phyloP scores from a whole-genome alignment of 1,140 invertebrate genomes.

The Rhopalosiphum padi region DNA sequence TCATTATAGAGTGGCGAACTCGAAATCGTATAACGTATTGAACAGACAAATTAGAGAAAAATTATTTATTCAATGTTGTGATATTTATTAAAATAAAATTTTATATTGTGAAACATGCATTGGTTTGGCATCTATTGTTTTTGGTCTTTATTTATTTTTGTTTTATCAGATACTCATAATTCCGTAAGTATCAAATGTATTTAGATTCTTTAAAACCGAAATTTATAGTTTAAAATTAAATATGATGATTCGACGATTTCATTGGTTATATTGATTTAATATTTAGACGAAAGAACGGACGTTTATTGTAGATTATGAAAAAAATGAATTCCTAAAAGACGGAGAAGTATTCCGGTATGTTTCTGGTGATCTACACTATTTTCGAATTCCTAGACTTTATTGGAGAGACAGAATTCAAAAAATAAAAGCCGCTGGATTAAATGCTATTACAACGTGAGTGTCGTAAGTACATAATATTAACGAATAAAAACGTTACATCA shows the following conservation, averaged over 20 bases:
- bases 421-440: slow-evolving; percentile 84
- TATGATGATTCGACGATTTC: not conserved
- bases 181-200: not conserved
- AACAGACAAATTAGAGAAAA: not conserved
- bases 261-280: not conserved
- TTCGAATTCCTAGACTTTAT: slow-evolving; percentile 79
- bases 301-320: slow-evolving; percentile 74
- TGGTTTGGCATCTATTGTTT: not conserved
- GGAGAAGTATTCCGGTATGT: slow-evolving; percentile 82
- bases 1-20: not conserved
- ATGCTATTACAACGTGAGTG: slow-evolving; percentile 87
- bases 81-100: not conserved
- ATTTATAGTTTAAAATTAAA: not conserved
- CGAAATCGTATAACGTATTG: not conserved
- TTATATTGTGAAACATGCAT: not conserved
- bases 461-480: not conserved
- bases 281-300: not conserved
- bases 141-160: not conserved
- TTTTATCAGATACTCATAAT: not conserved
- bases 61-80: not conserved
- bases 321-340: slow-evolving; percentile 82
- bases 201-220: not conserved
- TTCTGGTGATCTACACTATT: slow-evolving; percentile 92
- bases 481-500: not conserved
- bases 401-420: slow-evolving; percentile 87